Conservation (phyloP, 2,797 vertebrate genomes). For the Lophura swinhoii region DNA sequence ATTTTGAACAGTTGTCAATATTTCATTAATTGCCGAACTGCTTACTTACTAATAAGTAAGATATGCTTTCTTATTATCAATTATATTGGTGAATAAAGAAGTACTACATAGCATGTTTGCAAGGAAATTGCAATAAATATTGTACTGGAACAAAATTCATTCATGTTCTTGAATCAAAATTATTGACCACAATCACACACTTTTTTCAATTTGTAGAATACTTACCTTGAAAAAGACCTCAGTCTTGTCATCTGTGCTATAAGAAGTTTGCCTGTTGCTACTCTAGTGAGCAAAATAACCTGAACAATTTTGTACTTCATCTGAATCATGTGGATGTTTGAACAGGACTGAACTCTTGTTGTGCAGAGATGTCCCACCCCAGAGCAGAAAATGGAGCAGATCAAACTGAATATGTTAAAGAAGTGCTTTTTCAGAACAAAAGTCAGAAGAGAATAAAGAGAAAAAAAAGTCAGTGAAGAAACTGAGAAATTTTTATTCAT, state of each 20-base stretch:
- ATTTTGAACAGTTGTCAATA: not conserved
- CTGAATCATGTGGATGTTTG: not conserved
- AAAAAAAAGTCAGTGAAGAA: not conserved
- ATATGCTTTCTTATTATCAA: not conserved
- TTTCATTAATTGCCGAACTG: not conserved
- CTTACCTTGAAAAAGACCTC: not conserved
- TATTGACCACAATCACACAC: not conserved
- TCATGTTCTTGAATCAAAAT: not conserved
- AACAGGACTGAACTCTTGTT: not conserved
- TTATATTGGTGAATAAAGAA: not conserved
- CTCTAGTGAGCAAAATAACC: not conserved
- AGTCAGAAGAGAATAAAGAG: not conserved
- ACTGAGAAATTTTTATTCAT: constrained; percentile 10
- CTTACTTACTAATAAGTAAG: not conserved
- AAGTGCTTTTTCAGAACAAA: not conserved
- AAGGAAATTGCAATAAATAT: not conserved
- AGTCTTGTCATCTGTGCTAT: not conserved
- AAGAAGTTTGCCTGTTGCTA: not conserved
- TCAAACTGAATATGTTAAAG: not conserved
- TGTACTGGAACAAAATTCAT: not conserved
- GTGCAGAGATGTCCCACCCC: not conserved
- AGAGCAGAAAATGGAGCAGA: not conserved
- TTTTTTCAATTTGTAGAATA: not conserved
- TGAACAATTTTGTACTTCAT: not conserved
- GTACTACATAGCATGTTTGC: not conserved